Percentiles rank a stretch among this genome's conserved stretches.
Conservation (phyloP, 2,888 invertebrate species). For the Eupithecia insigniata region DNA sequence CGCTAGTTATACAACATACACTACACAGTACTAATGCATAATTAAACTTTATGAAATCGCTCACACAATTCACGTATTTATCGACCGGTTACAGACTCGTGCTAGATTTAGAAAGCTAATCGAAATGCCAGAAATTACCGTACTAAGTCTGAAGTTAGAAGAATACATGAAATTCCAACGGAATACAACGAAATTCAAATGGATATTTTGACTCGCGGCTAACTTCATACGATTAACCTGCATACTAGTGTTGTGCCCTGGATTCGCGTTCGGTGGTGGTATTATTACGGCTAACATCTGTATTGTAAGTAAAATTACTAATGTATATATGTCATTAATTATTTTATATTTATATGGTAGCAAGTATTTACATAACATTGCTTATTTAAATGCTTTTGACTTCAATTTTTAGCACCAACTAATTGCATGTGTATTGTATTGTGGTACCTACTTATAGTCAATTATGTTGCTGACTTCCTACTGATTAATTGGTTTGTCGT, state of each 20-base stretch:
- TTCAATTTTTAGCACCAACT: constrained; percentile 33
- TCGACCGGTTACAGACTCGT: constrained; percentile 39
- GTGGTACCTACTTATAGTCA: background rate
- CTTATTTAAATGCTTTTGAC: constrained; percentile 49
- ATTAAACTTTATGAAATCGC: background rate
- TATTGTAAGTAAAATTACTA: constrained; percentile 82
- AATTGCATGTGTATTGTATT: constrained; percentile 9
- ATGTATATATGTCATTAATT: constrained; percentile 62
- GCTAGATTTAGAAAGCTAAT: constrained; percentile 47
- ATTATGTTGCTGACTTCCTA: background rate
- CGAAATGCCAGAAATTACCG: constrained; percentile 19
- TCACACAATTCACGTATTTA: background rate
- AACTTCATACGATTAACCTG: constrained; percentile 53
- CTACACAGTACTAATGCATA: background rate
- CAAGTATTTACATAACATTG: constrained; percentile 44
- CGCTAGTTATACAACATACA: too few species aligned
- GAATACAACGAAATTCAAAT: background rate
- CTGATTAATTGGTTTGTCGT: too few species aligned
- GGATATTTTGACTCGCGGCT: constrained; percentile 44
- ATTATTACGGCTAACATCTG: constrained; percentile 67
- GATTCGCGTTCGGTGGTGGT: constrained; percentile 75
- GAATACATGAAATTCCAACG: constrained; percentile 15
- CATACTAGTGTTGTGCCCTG: constrained; percentile 61
- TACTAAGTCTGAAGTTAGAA: constrained; percentile 34
- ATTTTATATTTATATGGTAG: constrained; percentile 44